Conservation (phyloP, 2,113 vertebrate genomes). For the Alouatta palliata region DNA sequence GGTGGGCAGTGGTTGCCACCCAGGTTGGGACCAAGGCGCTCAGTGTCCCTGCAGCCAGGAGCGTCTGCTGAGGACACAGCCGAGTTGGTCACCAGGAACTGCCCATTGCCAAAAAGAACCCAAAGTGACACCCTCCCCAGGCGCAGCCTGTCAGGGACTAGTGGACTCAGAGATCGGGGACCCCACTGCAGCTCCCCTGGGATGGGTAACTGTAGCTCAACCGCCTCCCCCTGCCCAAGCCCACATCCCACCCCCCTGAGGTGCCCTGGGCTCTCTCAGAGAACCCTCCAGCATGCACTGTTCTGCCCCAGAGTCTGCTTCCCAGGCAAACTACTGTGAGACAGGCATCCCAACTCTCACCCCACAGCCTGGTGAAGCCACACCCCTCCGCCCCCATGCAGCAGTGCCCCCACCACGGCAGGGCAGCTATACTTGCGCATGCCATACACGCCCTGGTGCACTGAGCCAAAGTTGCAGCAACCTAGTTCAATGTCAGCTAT, state of each 20-base stretch:
- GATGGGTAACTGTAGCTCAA: no score
- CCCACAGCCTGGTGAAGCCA: neutral
- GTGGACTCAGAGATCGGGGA: fast-evolving
- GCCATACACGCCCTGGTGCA: constrained; percentile 95
- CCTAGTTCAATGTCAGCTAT: constrained; percentile 96
- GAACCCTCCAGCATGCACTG: no score
- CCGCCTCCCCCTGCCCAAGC: neutral
- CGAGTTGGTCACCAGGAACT: fast-evolving
- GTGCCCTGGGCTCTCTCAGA: neutral
- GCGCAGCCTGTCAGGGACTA: neutral
- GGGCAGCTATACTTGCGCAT: constrained; percentile 88
- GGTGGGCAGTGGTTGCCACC: fast-evolving
- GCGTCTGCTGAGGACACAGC: neutral
- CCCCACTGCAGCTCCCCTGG: neutral
- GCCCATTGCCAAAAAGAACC: neutral
- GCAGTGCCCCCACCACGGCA: fast-evolving
- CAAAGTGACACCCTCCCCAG: neutral
- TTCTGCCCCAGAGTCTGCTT: neutral
- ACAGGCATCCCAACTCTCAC: neutral
- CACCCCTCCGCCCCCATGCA: fast-evolving
- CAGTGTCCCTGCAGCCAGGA: neutral
- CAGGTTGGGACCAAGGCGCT: no score
- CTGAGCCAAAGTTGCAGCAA: constrained; percentile 95
- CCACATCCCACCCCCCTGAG: neutral
- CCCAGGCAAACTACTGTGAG: neutral